Percentiles rank a stretch among this genome's conserved stretches.
phyloP scores from a whole-genome alignment of 2,797 vertebrate genomes.

The Esox masquinongy region DNA sequence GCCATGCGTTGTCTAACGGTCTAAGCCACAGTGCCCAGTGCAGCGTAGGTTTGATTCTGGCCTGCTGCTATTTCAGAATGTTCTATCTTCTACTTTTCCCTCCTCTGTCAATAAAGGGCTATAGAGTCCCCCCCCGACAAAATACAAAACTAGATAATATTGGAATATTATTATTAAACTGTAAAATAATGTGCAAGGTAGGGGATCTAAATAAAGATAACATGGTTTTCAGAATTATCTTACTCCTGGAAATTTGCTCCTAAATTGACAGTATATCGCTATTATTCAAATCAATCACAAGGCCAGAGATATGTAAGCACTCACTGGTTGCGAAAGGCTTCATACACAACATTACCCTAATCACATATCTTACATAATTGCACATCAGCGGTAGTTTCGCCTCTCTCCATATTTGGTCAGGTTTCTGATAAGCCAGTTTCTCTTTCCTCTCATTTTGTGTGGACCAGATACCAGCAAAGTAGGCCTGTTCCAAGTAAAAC shows the following conservation, averaged over 20 bases:
- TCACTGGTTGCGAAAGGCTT: conserved; percentile 36
- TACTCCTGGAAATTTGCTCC: background rate
- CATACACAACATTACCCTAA: conserved; percentile 43
- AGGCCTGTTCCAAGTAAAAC: conserved; percentile 40
- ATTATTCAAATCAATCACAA: conserved; percentile 9
- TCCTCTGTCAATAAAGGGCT: no score
- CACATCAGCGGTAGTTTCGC: conserved; percentile 73
- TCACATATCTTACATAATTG: conserved; percentile 56
- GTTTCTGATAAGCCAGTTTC: conserved; percentile 80
- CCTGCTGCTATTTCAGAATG: no score
- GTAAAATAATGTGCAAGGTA: background rate
- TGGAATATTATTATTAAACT: background rate
- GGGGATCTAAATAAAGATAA: background rate
- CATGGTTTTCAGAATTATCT: background rate
- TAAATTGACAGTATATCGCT: background rate
- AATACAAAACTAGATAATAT: no score
- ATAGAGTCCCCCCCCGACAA: no score
- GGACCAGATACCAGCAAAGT: conserved; percentile 50
- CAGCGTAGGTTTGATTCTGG: no score
- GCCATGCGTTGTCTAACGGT: no score
- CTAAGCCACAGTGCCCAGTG: no score
- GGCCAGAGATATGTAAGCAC: background rate
- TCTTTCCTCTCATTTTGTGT: conserved; percentile 64
- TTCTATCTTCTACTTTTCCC: background rate
- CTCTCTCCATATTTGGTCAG: conserved; percentile 72